Base-by-base conservation (phyloP, 1,140 invertebrate species). In the Anastatus disparis region DNA sequence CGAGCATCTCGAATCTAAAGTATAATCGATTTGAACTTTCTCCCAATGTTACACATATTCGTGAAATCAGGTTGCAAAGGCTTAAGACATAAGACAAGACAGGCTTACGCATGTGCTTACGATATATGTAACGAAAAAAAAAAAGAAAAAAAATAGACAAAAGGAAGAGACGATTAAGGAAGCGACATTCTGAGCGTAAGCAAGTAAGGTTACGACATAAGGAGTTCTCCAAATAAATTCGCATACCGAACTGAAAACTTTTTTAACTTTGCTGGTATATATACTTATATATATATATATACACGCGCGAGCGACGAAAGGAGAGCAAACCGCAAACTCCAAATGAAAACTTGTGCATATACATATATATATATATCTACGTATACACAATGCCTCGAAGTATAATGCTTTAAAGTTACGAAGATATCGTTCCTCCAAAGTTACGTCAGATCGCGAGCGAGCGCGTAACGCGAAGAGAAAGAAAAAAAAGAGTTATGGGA, bases 1-100 rank as follows among this genome's bases (percentile, higher is more conserved):
- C n/a, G n/a, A 35, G 52, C 52, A n/a, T 55, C 24, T 17, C 1
- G 50, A 17, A 17, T 2, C 31, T 13, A 8, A 13, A n/a, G 42
- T 27, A 38, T 13, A 58, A 59, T 59, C 55, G 66, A 59, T 59
- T 61, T 59, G 56, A 26, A 68, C 66, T 68, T 68, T 68, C 66
- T 59, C 66, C 44, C 42, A 56, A 35, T 42, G 52, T 42, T 65
- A 65, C 63, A 42, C 40, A 29, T 35, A 48, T 35, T 58, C 27
- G 53, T 38, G 20, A 67, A 58, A 56, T 12, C 40, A 52, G 46
- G 46, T 31, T 62, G 40, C 26, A 62, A 62, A 61, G 29, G 40
- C 44, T n/a, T n/a, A n/a, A n/a, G n/a, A n/a, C n/a, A n/a, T n/a
- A n/a, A n/a, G n/a, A n/a, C n/a, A n/a, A n/a, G n/a, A n/a, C n/a